A percentile compares a stretch with the other conserved stretches of the same genome.
These are phyloP conservation scores for Anthopleura xanthogrammica DNA, from an alignment of 92 coral and sea anemone genomes.

Conservation along the genomic window DNA sequence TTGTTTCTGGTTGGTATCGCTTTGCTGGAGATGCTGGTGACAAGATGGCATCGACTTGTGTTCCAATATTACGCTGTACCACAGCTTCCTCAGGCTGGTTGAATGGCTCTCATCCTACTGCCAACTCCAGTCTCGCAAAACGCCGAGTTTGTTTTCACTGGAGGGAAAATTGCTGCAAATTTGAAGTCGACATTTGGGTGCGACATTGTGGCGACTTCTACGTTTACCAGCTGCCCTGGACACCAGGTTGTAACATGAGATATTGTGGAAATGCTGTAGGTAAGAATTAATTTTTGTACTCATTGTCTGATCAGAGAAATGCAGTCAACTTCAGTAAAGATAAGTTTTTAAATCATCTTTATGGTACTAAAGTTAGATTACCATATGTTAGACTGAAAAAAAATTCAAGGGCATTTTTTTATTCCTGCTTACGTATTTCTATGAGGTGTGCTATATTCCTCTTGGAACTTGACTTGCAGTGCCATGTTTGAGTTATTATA, in stretches of 20 bases:
- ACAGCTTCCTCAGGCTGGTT: conserved; percentile 26
- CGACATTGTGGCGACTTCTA: conserved; percentile 30
- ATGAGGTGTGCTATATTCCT: neutral
- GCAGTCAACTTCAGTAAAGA: neutral
- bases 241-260: conserved; percentile 13
- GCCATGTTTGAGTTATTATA: too few species aligned
- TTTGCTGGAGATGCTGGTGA: conserved; percentile 26
- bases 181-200: conserved; percentile 3
- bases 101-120: conserved; percentile 9
- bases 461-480: neutral
- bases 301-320: neutral
- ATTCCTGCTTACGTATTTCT: too few species aligned
- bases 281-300: neutral
- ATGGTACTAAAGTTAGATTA: neutral
- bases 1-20: conserved; percentile 15
- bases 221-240: conserved; percentile 29
- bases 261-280: conserved; percentile 24
- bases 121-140: conserved; percentile 2
- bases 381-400: neutral
- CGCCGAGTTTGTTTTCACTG: conserved; percentile 22
- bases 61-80: conserved; percentile 18
- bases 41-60: conserved; percentile 20
- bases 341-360: neutral
- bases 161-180: conserved; percentile 16
- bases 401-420: too few species aligned